phyloP scores from a whole-genome alignment of 2,888 invertebrate genomes.

The Diaperis boleti region DNA sequence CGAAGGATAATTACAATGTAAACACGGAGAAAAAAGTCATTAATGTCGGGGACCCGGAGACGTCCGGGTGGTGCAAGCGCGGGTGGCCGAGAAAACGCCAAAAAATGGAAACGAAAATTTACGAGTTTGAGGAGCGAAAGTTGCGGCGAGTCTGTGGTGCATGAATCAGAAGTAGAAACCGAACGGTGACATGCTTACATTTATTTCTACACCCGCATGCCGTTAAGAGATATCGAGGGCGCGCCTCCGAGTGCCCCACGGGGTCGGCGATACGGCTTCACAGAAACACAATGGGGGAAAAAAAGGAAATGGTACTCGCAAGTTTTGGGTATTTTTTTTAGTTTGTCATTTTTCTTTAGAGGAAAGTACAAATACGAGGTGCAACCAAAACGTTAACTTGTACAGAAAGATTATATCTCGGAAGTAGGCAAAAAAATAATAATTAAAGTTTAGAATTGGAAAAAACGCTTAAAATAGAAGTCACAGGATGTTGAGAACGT shows the following conservation, averaged over 20 bases:
- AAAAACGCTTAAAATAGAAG: too few species aligned
- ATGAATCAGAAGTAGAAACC: conserved; percentile 58
- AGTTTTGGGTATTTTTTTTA: too few species aligned
- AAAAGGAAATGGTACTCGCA: too few species aligned
- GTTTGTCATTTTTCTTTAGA: too few species aligned
- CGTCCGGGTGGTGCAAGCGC: conserved; percentile 16
- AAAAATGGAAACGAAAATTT: not conserved
- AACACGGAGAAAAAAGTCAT: conserved; percentile 36
- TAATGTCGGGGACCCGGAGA: conserved; percentile 8
- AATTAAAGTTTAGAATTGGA: too few species aligned
- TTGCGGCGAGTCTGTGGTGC: conserved; percentile 43
- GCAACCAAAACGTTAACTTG: too few species aligned
- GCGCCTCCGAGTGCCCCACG: conserved; percentile 4
- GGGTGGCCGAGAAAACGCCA: conserved; percentile 24
- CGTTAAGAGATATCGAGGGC: conserved; percentile 7
- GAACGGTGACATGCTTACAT: conserved; percentile 51
- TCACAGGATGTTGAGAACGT: too few species aligned
- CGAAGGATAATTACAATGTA: conserved; percentile 39
- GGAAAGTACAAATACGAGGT: too few species aligned
- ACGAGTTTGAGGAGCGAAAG: not conserved
- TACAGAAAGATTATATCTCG: too few species aligned
- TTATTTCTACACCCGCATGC: conserved; percentile 59
- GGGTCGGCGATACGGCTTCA: too few species aligned
- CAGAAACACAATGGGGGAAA: too few species aligned
- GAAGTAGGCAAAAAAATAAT: too few species aligned